phyloP scores from a whole-genome alignment of 2,888 invertebrate species.

The Anarsia innoxiella region DNA sequence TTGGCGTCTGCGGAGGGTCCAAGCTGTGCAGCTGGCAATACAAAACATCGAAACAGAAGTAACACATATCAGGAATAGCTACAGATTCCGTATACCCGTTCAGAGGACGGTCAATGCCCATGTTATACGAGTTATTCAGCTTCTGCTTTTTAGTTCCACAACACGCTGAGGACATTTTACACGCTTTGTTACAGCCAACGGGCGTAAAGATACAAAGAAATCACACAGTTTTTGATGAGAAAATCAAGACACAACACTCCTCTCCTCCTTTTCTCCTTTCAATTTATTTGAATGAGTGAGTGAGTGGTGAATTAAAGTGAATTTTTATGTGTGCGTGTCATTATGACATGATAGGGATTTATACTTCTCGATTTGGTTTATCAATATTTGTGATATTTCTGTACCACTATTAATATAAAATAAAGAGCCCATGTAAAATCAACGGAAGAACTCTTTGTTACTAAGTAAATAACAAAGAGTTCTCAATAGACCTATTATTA shows the following conservation, averaged over 20 bases:
- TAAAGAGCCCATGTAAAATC: too few species aligned
- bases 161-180: slow-evolving; percentile 89
- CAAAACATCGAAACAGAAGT: slow-evolving; percentile 99
- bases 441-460: too few species aligned
- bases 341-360: background rate
- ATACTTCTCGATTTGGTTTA: too few species aligned
- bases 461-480: too few species aligned
- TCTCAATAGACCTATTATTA: too few species aligned
- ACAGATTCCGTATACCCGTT: slow-evolving; percentile 76
- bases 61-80: slow-evolving; percentile 97
- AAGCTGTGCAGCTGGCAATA: slow-evolving; percentile 94
- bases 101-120: slow-evolving; percentile 75
- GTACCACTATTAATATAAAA: too few species aligned
- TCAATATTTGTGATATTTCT: too few species aligned
- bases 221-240: slow-evolving; percentile 41
- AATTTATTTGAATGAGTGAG: background rate
- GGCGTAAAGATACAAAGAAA: slow-evolving; percentile 16
- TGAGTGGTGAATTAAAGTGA: too few species aligned
- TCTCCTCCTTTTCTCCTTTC: slow-evolving; percentile 18
- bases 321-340: background rate
- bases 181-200: slow-evolving; percentile 15
- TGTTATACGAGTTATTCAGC: slow-evolving; percentile 80
- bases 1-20: slow-evolving; percentile 92
- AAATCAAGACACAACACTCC: slow-evolving; percentile 34
- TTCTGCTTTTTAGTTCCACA: slow-evolving; percentile 95